These are phyloP conservation scores for Poecilia velifera DNA, from an alignment of 2,797 vertebrate genomes.

Conservation along the genomic window DNA sequence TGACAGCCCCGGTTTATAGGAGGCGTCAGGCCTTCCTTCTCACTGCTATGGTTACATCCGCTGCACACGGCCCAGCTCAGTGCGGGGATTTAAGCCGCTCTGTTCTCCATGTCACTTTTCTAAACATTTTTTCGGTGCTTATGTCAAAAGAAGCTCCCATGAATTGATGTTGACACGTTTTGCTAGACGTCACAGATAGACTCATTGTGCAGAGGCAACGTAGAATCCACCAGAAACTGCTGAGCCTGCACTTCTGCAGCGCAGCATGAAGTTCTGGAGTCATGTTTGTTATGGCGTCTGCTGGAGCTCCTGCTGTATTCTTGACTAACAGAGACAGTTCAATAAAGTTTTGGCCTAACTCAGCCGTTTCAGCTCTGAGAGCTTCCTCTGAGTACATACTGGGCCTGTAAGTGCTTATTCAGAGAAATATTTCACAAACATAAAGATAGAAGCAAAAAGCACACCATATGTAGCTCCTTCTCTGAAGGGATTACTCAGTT, in stretches of 20 bases:
- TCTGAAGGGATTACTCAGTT: not conserved
- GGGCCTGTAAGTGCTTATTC: not conserved
- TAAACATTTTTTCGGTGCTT: not conserved
- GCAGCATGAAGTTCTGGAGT: slow-evolving; percentile 24
- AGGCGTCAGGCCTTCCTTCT: slow-evolving; percentile 18
- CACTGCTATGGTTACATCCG: not conserved
- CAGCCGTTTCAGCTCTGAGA: slow-evolving; percentile 19
- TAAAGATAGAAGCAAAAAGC: no score
- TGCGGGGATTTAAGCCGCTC: not conserved
- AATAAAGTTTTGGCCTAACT: slow-evolving; percentile 25
- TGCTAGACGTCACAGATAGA: slow-evolving; percentile 17
- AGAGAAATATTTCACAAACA: not conserved
- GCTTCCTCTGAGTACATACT: slow-evolving; percentile 1
- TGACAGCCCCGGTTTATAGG: slow-evolving; percentile 28
- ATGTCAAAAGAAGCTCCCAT: not conserved
- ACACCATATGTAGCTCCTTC: not conserved
- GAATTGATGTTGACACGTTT: slow-evolving; percentile 19
- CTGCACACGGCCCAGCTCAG: not conserved
- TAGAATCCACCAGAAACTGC: slow-evolving; percentile 16
- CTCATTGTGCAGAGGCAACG: slow-evolving; percentile 8
- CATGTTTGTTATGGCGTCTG: slow-evolving; percentile 26
- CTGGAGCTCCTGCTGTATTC: slow-evolving; percentile 18
- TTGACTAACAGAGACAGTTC: slow-evolving; percentile 40
- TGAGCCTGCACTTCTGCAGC: slow-evolving; percentile 24
- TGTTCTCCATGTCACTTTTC: slow-evolving; percentile 10